Conservation (phyloP, 2,888 invertebrate species). For the Cheilosia urbana region DNA sequence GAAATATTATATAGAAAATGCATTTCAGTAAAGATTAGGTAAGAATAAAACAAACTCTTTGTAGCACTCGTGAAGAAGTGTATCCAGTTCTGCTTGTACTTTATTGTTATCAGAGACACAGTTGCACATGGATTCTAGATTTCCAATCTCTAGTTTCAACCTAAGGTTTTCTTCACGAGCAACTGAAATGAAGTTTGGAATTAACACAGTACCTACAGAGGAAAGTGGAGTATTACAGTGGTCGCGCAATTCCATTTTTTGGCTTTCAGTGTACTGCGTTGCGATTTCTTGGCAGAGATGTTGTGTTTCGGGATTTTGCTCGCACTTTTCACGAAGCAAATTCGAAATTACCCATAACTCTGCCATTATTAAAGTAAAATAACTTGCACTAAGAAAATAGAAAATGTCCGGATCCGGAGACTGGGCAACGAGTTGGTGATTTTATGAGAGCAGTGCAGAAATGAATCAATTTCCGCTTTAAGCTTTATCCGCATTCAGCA, state of each 20-base stretch:
- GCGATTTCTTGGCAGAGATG: slow-evolving; percentile 34
- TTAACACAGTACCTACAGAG: not conserved
- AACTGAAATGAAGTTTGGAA: slow-evolving; percentile 11
- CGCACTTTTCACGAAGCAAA: slow-evolving; percentile 42
- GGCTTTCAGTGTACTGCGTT: slow-evolving; percentile 26
- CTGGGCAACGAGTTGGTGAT: not conserved
- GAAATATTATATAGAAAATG: not conserved
- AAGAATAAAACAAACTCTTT: slow-evolving; percentile 33
- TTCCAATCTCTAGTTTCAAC: slow-evolving; percentile 33
- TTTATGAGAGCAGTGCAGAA: not conserved
- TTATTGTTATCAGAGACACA: slow-evolving; percentile 16
- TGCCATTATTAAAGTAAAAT: slow-evolving; percentile 14
- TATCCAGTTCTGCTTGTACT: slow-evolving; percentile 16
- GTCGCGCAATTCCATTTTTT: slow-evolving; percentile 40
- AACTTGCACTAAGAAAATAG: not conserved
- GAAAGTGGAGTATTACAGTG: slow-evolving; percentile 13
- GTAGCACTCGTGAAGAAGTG: slow-evolving; percentile 42
- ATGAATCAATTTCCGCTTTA: not conserved
- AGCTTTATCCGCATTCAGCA: not conserved
- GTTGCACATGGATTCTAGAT: slow-evolving; percentile 14
- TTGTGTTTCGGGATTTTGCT: slow-evolving; percentile 32
- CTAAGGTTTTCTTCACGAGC: slow-evolving; percentile 50
- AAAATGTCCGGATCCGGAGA: not conserved
- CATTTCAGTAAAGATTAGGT: not conserved
- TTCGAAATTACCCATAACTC: slow-evolving; percentile 32